These are phyloP conservation scores for Phrynocephalus vlangalii DNA, from an alignment of 2,797 vertebrate genomes.

Conservation along the genomic window DNA sequence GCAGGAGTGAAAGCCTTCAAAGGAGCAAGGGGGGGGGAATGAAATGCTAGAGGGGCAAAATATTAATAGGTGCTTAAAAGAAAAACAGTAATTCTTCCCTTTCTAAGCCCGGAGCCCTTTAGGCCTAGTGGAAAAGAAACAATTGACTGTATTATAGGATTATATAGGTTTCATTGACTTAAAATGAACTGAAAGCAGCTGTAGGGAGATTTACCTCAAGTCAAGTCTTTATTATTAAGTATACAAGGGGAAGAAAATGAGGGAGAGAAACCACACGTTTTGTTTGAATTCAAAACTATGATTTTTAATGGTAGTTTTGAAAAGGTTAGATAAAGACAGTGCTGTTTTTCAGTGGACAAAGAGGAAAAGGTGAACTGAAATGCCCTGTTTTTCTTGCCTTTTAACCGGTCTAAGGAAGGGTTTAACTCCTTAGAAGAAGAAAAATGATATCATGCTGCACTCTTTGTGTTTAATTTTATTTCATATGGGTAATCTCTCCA, in stretches of 20 bases:
- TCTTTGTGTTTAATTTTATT: conserved; percentile 67
- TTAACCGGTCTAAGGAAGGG: conserved; percentile 47
- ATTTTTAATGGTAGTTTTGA: conserved; percentile 86
- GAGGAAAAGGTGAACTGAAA: conserved; percentile 74
- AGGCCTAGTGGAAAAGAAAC: conserved; percentile 89
- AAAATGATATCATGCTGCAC: conserved; percentile 25
- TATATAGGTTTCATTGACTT: conserved; percentile 95
- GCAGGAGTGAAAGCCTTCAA: conserved; percentile 80
- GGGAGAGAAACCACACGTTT: conserved; percentile 89
- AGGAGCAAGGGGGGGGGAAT: conserved; percentile 68
- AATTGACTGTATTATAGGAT: conserved; percentile 91
- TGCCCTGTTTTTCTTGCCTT: conserved; percentile 69
- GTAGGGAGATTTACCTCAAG: conserved; percentile 93
- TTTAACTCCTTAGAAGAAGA: conserved; percentile 54
- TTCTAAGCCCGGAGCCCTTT: conserved; percentile 89
- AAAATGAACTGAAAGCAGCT: conserved; percentile 95
- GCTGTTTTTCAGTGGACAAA: conserved; percentile 47
- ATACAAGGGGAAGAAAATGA: conserved; percentile 75
- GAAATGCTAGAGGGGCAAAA: conserved; percentile 78
- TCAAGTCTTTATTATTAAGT: conserved; percentile 93
- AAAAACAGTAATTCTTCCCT: conserved; percentile 89
- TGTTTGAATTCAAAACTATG: conserved; percentile 82
- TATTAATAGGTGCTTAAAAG: conserved; percentile 86
- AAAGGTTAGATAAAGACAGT: conserved; percentile 70
- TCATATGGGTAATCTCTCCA: conserved; percentile 60